phyloP scores from a whole-genome alignment of 30 jellyfish, hydroid and myxozoan genomes.

The Aurelia aurita region DNA sequence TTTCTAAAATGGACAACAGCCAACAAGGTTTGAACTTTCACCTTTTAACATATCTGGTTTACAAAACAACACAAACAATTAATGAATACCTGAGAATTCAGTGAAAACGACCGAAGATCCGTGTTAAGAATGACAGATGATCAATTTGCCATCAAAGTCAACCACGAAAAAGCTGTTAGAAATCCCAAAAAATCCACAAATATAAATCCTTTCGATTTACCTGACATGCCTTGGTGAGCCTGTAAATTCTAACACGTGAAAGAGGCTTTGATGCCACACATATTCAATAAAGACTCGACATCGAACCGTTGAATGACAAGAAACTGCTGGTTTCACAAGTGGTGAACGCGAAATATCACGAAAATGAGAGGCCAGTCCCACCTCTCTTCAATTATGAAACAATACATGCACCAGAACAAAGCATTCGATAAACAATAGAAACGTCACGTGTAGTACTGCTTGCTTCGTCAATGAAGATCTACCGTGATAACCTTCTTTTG shows the following conservation, averaged over 20 bases:
- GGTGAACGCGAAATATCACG: conserved; percentile 1
- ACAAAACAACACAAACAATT: neutral
- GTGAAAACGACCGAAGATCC: neutral
- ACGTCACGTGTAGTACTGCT: too few relatives aligned
- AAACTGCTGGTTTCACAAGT: conserved; percentile 8
- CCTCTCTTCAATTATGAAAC: too few relatives aligned
- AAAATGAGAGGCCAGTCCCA: neutral
- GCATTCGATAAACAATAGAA: too few relatives aligned
- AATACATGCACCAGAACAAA: too few relatives aligned
- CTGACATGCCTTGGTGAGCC: conserved; percentile 2
- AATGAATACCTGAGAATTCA: conserved; percentile 1
- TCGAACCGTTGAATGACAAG: conserved; percentile 1
- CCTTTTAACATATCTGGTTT: too few relatives aligned
- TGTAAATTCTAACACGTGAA: conserved; percentile 3
- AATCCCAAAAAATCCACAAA: conserved; percentile 4
- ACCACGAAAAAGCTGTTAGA: conserved; percentile 2
- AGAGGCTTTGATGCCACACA: too few relatives aligned
- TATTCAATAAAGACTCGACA: neutral
- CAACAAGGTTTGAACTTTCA: too few relatives aligned
- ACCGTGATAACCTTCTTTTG: neutral
- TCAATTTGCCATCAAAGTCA: neutral
- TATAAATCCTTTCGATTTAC: neutral
- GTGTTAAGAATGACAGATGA: neutral
- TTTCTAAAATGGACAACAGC: too few relatives aligned
- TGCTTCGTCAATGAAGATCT: too few relatives aligned